phyloP scores from a whole-genome alignment of 2,797 vertebrate genomes.

The Aplochiton taeniatus region DNA sequence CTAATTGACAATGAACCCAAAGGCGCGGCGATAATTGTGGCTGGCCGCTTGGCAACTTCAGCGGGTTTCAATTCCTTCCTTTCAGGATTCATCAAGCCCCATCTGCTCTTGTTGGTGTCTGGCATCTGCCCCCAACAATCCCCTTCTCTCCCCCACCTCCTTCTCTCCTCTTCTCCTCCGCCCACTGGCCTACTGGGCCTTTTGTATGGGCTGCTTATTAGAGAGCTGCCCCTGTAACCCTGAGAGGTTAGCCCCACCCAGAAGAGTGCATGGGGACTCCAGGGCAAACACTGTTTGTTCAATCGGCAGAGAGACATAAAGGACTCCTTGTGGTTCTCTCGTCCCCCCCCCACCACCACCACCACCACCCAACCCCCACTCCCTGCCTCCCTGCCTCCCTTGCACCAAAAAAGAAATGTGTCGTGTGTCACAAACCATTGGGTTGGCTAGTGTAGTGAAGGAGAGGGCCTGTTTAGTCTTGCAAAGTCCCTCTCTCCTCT shows the following conservation, averaged over 20 bases:
- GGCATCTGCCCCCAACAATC: slow-evolving; percentile 52
- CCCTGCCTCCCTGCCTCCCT: slow-evolving; percentile 34
- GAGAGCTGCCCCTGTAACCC: slow-evolving; percentile 67
- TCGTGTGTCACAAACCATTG: slow-evolving; percentile 57
- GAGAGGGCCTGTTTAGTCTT: not conserved
- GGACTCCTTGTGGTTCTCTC: slow-evolving; percentile 52
- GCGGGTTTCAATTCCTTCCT: slow-evolving; percentile 80
- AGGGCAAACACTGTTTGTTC: slow-evolving; percentile 65
- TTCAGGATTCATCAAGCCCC: slow-evolving; percentile 81
- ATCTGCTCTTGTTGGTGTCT: slow-evolving; percentile 74
- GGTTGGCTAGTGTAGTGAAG: slow-evolving; percentile 4
- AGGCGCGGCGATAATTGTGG: slow-evolving; percentile 80
- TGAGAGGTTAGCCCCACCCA: slow-evolving; percentile 69
- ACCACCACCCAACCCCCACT: slow-evolving; percentile 15
- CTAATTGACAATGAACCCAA: slow-evolving; percentile 86
- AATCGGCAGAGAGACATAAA: slow-evolving; percentile 57
- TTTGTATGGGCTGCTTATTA: slow-evolving; percentile 74
- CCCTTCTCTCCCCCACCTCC: slow-evolving; percentile 14
- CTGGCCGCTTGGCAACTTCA: slow-evolving; percentile 74
- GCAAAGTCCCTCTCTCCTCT: slow-evolving; percentile 4
- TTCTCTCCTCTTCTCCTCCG: slow-evolving; percentile 9
- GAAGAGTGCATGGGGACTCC: slow-evolving; percentile 54
- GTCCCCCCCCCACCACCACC: slow-evolving; percentile 12
- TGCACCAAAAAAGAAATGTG: slow-evolving; percentile 51
- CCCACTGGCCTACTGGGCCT: slow-evolving; percentile 60